Evolutionary conservation across 92 coral and sea anemone species (phyloP), one percentile per base, ranked within the genome.

Genomic region (Bergia puertoricense): DNA sequence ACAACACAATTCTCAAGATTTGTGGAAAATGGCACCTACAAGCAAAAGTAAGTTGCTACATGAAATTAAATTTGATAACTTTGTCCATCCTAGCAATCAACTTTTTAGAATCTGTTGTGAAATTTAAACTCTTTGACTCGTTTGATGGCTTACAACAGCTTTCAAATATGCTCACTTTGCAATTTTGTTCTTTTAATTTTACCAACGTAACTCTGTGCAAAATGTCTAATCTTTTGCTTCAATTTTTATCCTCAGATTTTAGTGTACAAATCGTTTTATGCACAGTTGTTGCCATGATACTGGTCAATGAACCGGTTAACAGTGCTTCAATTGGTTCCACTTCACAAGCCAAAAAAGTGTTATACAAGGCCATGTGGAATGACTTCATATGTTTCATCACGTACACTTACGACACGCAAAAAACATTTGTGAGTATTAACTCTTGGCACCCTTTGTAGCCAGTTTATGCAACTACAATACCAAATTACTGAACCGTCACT

Each of bases 321-420:
- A 50, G 83, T 37, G 83, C 83, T 41, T 10, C 83, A 9, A 79
- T 79, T 79, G 69, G 83, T 36, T 79, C 67, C 18, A 42, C 67
- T 50, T 79, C 83, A 51, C 44, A 51, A 48, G 43, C 67, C 9
- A 14, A 18, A 50, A 37, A 78, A 23, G 65, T n/a, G 38, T 39
- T 51, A 15, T 51, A 79, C 67, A 36, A 8, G 0, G 82, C 67
- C 0, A 23, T 51, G 43, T 9, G 1, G 16, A 23, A 7, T 2
- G 67, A 79, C 37, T 51, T 79, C 8, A 48, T 0, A 3, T 6
- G 5, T 11, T 79, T 11, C 42, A 6, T 79, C 5, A 30, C 16
- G 11, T 42, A 79, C 40, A 42, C 50, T 46, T 48, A 30, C 48
- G 68, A 79, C 10, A 79, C 82, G 5, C 43, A 79, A 36, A 2